Conservation (phyloP, 2,797 vertebrate genomes). For the Orientallactaga sibirica region DNA sequence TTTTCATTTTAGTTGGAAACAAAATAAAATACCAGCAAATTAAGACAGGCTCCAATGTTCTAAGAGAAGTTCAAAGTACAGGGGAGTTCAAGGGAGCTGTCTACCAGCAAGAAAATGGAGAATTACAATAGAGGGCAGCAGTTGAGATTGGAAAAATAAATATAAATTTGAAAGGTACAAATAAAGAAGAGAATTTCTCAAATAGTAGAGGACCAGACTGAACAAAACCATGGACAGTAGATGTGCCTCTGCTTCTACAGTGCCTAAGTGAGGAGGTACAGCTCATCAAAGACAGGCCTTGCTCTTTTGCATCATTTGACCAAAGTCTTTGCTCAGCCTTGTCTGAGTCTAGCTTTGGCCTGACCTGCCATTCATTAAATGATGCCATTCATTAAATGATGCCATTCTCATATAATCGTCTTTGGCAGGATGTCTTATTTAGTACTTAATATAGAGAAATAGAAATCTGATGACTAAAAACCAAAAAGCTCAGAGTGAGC, state of each 20-base stretch:
- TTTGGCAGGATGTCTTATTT: neutral
- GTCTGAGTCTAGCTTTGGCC: neutral
- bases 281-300: neutral
- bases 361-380: neutral
- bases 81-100: neutral
- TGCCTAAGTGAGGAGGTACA: fast-evolving
- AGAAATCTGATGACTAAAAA: neutral
- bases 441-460: neutral
- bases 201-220: neutral
- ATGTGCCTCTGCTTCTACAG: neutral
- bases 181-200: neutral
- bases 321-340: neutral
- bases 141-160: neutral
- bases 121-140: neutral
- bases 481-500: neutral
- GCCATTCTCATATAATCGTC: neutral
- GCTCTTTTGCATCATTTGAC: neutral
- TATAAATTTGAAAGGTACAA: conserved; percentile 2
- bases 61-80: neutral
- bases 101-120: neutral
- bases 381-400: neutral
- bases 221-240: neutral
- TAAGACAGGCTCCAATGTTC: neutral
- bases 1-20: neutral
- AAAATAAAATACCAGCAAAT: neutral